A percentile compares a stretch with the other conserved stretches of the same genome.
Evolutionary conservation across 2,888 invertebrate species (phyloP).

Genomic region (Dolichopus griseipennis): DNA sequence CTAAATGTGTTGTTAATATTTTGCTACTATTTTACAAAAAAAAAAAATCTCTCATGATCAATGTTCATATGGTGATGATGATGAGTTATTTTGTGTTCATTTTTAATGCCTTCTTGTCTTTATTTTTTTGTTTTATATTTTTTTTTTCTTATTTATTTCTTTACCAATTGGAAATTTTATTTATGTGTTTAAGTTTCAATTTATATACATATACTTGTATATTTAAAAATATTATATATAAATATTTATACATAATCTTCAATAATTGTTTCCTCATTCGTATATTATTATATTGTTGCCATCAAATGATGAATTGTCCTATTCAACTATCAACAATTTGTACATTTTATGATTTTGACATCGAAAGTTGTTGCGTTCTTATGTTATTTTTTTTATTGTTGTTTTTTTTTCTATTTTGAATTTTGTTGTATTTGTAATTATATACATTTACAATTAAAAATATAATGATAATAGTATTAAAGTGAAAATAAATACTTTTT

Average conservation of each 20-base stretch:
- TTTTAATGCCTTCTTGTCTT: conserved; percentile 1
- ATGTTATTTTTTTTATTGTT: no score
- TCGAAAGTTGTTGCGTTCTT: conserved; percentile 2
- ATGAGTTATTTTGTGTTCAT: conserved; percentile 3
- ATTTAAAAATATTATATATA: not conserved
- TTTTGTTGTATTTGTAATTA: no score
- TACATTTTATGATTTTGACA: conserved; percentile 15
- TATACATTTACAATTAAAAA: no score
- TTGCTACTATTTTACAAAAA: no score
- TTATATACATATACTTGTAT: not conserved
- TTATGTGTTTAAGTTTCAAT: no score
- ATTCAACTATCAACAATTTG: conserved; percentile 23
- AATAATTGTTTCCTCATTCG: conserved; percentile 6
- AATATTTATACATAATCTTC: not conserved
- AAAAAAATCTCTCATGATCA: not conserved
- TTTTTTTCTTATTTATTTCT: no score
- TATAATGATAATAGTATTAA: no score
- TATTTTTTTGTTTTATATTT: no score
- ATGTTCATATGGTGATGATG: conserved; percentile 6
- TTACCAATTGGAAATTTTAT: no score
- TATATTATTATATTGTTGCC: conserved; percentile 1
- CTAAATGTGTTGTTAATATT: no score
- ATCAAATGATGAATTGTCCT: conserved; percentile 22
- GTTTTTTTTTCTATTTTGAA: no score
- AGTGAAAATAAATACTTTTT: no score